Evolutionary conservation across 1,140 invertebrate genomes (phyloP).

Genomic region (Aplysia californica): DNA sequence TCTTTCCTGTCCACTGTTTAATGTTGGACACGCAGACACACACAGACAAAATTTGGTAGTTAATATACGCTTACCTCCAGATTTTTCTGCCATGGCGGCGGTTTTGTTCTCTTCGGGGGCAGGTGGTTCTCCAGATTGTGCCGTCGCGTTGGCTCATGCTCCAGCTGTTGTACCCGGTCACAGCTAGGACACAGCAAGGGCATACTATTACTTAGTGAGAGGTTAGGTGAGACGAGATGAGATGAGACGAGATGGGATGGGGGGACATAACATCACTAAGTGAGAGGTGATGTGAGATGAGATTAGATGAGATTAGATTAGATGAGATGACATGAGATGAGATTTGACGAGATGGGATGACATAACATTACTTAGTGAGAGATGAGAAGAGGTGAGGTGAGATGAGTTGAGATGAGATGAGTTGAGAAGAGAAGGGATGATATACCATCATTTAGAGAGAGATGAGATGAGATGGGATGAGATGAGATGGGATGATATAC

Average conservation of each 20-base stretch:
- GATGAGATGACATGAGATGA: background rate
- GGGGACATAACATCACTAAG: background rate
- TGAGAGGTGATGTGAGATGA: background rate
- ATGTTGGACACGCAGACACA: background rate
- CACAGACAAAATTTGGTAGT: background rate
- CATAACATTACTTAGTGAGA: background rate
- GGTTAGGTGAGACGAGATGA: background rate
- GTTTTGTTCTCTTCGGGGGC: conserved; percentile 47
- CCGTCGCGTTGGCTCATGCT: conserved; percentile 58
- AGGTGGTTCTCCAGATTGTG: conserved; percentile 60
- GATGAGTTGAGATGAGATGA: background rate
- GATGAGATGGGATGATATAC: background rate
- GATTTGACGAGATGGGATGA: background rate
- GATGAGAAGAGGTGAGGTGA: background rate
- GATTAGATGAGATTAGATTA: background rate
- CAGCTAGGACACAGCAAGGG: conserved; percentile 40
- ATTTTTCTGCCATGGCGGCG: conserved; percentile 61
- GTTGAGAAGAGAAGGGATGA: background rate
- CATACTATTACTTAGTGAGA: background rate
- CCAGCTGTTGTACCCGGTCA: conserved; percentile 57
- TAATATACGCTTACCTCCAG: conserved; percentile 48
- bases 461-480: background rate
- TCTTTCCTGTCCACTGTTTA: background rate
- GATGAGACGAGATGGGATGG: background rate
- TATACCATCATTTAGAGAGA: background rate